Base-by-base conservation (phyloP, 64 coral and sea anemone genomes). In the Porites lutea region DNA sequence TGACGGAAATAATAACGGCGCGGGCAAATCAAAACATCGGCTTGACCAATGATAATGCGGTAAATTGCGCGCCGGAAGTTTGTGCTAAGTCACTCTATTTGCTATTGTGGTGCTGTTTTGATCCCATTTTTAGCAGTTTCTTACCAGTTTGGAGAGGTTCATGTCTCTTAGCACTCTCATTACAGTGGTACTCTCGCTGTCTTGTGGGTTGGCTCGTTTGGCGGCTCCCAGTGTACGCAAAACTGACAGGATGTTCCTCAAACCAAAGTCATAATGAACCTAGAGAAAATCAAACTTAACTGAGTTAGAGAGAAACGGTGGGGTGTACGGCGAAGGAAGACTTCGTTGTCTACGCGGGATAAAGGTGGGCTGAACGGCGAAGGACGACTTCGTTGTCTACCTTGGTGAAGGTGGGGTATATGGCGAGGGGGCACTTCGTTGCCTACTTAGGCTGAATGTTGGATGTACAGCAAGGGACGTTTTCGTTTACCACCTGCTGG, bases 191-290 rank as follows among this genome's bases (percentile, higher is more conserved):
- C 90, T 93, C 58, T 97, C 95, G 21, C 95, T 97, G 61, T 97
- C 95, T 46, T 97, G 96, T n/a, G 96, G 96, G 46, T 81, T 98
- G 4, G 96, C 96, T 92, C 96, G 89, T 79, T 98, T 98, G 64
- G 93, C 92, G 20, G 92, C 93, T n/a, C 96, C 96, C 79, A 98
- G 69, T 13, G 96, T 98, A 6, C 96, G 92, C 27, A 98, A 22
- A 57, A 98, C 96, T 45, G 96, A 98, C 49, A 98, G 15, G 59
- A 98, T 98, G 49, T 98, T 98, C 59, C 96, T 86, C 79, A 98
- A 85, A 27, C 96, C 96, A 75, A 98, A 98, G 60, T 98, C 96
- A 78, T 98, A 98, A 90, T 98, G 96, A 83, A 98, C 96, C 96
- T 98, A 64, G 1, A 79, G 19, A 75, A 8, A 1, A 75, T 16